Conservation (phyloP, 2,113 vertebrate species). For the Semnopithecus entellus region DNA sequence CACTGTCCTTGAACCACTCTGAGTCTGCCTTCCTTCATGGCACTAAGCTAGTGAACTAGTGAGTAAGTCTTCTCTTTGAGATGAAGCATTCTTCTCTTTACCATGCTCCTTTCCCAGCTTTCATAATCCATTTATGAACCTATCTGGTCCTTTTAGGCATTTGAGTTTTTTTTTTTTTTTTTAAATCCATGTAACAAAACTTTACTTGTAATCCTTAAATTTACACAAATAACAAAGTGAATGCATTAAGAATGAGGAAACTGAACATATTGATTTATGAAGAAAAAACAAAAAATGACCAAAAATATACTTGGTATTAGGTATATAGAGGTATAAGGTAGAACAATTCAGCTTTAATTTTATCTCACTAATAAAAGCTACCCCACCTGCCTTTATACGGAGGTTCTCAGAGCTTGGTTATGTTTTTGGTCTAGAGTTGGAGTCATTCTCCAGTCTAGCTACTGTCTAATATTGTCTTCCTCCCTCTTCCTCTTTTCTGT, state of each 20-base stretch:
- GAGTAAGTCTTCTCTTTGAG: neutral
- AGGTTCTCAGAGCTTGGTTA: neutral
- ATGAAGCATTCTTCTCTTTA: neutral
- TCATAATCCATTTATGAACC: too few relatives aligned
- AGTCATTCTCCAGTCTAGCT: too few relatives aligned
- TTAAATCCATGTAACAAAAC: too few relatives aligned
- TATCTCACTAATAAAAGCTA: neutral
- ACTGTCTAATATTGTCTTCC: neutral
- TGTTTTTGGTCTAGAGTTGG: neutral
- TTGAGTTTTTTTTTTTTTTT: too few relatives aligned
- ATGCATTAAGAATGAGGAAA: neutral
- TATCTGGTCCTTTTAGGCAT: too few relatives aligned
- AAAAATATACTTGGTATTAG: neutral
- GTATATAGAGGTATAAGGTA: neutral
- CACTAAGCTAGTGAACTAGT: neutral
- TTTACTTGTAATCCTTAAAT: too few relatives aligned
- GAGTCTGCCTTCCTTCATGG: rapidly evolving
- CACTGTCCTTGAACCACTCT: too few relatives aligned
- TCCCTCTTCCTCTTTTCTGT: neutral
- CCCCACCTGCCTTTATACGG: neutral
- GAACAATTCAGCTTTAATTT: neutral
- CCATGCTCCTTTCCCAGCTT: rapidly evolving
- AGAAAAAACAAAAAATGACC: neutral
- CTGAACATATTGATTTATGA: neutral
- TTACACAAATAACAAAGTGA: neutral